Evolutionary conservation across 2,888 invertebrate species (phyloP).

Genomic region (Scelioninae gen. 2): DNA sequence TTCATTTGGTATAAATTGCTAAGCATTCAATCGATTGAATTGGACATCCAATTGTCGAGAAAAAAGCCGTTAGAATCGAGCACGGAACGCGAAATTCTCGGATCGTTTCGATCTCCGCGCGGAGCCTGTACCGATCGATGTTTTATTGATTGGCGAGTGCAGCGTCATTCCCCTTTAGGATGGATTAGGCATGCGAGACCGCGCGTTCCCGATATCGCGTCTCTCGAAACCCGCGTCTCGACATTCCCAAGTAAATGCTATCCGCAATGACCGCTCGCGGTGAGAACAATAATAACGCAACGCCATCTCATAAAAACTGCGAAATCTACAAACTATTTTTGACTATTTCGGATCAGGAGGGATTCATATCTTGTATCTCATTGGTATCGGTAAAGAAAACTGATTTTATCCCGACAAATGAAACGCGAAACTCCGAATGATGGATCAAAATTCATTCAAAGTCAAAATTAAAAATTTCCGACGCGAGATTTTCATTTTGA

Average conservation of each 20-base stretch:
- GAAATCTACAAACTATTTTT: no score
- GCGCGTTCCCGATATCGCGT: constrained; percentile 44
- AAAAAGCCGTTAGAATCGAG: constrained; percentile 55
- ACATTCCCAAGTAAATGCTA: constrained; percentile 50
- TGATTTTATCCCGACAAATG: no score
- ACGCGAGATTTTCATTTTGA: no score
- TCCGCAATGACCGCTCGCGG: constrained; percentile 44
- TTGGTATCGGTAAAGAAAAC: no score
- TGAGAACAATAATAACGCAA: constrained; percentile 46
- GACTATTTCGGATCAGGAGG: no score
- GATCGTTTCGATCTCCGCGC: constrained; percentile 48
- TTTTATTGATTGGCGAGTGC: constrained; percentile 57
- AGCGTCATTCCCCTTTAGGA: constrained; percentile 54
- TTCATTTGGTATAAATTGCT: constrained; percentile 40
- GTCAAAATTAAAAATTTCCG: no score
- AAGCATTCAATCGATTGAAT: constrained; percentile 47
- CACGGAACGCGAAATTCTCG: constrained; percentile 52
- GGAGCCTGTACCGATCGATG: constrained; percentile 52
- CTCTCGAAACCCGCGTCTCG: constrained; percentile 45
- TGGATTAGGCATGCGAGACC: constrained; percentile 49
- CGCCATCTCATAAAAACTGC: not conserved
- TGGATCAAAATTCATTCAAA: no score
- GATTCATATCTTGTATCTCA: no score
- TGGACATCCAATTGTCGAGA: constrained; percentile 42
- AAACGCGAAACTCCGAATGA: no score